Base-by-base conservation (phyloP, 2,113 vertebrate genomes). In the Clinocottus analis region DNA sequence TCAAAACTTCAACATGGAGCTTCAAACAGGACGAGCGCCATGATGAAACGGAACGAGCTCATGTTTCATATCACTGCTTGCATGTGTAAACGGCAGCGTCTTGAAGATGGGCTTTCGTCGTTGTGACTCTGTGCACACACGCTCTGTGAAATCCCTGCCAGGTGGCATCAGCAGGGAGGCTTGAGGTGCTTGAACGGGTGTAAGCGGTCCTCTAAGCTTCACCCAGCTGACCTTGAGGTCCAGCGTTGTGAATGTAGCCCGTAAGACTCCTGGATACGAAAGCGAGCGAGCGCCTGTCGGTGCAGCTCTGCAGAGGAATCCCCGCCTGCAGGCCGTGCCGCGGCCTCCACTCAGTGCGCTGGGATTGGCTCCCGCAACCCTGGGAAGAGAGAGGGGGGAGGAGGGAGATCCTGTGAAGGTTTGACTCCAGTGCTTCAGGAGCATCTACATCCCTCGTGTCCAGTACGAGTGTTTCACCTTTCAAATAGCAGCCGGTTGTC, bases 311-410 rank as follows among this genome's bases (percentile, higher is more conserved):
- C 29, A 35, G 72, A 21, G 53, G n/a, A 67, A 53, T 61, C 56
- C 10, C 62, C 51, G 60, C 79, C 69, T 78, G 75, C 70, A 35
- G 47, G 3, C 25, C 45, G 75, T 23, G 16, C 51, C 37, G 14
- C n/a, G 63, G 27, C 59, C 68, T 73, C 41, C 35, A 49, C 64
- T 71, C 59, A 77, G 74, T 29, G 77, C 61, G 37, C 69, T 70
- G 60, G 55, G 47, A 81, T 43, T 67, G 60, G 68, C 2, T 2
- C 25, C 33, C 3, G 3, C 53, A 59, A 59, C 67, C 66, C 71
- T 29, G 0, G 3, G 55, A 53, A 74, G 41, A 31, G 49, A 39
- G 21, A 29, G 19, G 63, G 81, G 41, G 39, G 49, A 39, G 21
- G 23, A 13, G 63, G 81, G 72, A 55, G 58, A 70, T 72, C 62